These are phyloP conservation scores for Tachuris rubrigastra DNA, from an alignment of 2,113 vertebrate species.

Conservation along the genomic window DNA sequence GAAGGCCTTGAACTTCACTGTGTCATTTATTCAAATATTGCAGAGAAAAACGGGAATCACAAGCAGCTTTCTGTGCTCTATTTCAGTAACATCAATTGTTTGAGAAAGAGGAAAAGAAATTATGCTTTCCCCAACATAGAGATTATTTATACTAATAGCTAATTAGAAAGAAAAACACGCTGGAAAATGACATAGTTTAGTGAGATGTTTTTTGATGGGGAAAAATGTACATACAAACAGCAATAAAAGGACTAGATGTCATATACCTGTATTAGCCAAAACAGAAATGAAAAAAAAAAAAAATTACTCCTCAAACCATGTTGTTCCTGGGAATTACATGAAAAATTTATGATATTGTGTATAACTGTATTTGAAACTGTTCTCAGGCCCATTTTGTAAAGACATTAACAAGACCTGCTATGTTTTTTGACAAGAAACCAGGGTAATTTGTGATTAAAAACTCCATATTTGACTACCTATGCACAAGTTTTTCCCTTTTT, in stretches of 20 bases:
- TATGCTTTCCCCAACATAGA: background rate
- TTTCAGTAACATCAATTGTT: background rate
- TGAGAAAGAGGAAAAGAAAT: background rate
- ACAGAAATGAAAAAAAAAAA: background rate
- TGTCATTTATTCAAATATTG: background rate
- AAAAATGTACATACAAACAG: background rate
- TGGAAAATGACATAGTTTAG: background rate
- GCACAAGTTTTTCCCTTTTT: background rate
- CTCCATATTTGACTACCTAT: background rate
- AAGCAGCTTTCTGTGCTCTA: background rate
- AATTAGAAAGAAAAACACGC: background rate
- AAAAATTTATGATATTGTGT: background rate
- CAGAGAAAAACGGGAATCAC: background rate
- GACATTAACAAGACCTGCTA: background rate
- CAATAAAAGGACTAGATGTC: background rate
- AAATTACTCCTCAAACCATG: background rate
- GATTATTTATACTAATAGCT: background rate
- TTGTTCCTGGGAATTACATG: background rate
- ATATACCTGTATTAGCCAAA: background rate
- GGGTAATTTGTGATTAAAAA: background rate
- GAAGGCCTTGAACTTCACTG: background rate
- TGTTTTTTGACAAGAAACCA: background rate
- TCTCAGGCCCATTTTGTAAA: background rate
- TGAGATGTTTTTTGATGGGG: background rate
- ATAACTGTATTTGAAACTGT: background rate